phyloP scores from a whole-genome alignment of 1,140 invertebrate species.

The Acyrthosiphon pisum region DNA sequence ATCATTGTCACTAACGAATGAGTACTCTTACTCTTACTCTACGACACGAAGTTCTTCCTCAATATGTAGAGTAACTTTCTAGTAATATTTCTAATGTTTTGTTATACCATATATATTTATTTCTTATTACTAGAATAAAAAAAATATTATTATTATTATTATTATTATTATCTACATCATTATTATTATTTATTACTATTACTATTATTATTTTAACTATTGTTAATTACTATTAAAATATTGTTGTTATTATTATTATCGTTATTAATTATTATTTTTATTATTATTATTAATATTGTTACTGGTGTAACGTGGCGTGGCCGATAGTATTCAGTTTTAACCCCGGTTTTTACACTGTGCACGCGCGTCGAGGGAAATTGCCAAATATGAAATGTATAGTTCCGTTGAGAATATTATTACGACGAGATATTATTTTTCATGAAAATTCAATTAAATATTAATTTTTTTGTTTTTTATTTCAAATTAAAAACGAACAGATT shows the following conservation, averaged over 20 bases:
- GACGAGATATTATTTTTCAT: neutral
- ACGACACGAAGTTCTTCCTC: no score
- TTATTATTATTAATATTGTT: conserved; percentile 1
- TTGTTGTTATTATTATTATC: neutral
- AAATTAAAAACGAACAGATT: neutral
- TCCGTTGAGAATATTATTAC: neutral
- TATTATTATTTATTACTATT: no score
- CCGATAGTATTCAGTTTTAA: neutral
- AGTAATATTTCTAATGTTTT: no score
- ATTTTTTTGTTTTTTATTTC: neutral
- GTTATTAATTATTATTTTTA: neutral
- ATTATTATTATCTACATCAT: no score
- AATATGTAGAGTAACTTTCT: no score
- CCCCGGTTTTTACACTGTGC: no score
- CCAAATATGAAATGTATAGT: neutral
- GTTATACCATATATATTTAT: no score
- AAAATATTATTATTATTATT: no score
- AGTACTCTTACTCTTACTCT: no score
- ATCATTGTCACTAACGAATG: no score
- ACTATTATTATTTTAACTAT: neutral
- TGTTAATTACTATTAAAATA: neutral
- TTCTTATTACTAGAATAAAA: no score
- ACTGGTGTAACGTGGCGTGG: neutral
- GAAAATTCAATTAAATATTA: neutral
- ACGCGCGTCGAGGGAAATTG: neutral